Percentiles rank a stretch among this genome's conserved stretches.
phyloP scores from a whole-genome alignment of 2,113 vertebrate genomes.

The Rhinopomastus cyanomelas region DNA sequence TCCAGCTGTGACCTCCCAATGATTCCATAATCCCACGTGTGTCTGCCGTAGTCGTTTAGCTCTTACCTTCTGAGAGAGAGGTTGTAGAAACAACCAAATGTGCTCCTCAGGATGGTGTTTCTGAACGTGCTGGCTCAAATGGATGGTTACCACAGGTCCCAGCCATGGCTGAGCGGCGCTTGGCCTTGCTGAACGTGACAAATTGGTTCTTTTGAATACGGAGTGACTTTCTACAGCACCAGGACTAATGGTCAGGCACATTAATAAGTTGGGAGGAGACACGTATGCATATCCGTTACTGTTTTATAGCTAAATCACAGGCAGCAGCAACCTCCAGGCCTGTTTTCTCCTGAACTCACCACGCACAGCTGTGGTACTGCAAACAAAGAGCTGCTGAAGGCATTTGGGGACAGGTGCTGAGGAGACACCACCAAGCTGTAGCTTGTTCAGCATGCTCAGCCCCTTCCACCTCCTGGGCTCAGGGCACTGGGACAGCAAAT shows the following conservation, averaged over 20 bases:
- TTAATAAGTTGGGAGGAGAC: background rate
- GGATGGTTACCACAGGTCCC: background rate
- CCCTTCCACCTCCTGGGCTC: background rate
- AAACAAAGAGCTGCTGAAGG: background rate
- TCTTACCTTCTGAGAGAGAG: background rate
- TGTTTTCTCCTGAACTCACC: background rate
- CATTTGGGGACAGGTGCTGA: background rate
- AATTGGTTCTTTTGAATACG: background rate
- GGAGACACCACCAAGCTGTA: background rate
- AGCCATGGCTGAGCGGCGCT: background rate
- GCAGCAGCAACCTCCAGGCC: background rate
- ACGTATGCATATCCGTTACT: background rate
- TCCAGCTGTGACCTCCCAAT: too few species aligned
- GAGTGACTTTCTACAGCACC: conserved; percentile 20
- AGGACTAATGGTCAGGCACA: background rate
- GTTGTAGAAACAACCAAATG: background rate
- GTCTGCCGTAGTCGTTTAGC: background rate
- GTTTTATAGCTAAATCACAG: background rate
- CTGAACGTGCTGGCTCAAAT: background rate
- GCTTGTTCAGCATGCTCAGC: background rate
- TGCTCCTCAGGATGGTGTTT: background rate
- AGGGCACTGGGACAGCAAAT: background rate
- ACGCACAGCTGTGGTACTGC: background rate
- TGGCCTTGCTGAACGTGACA: conserved; percentile 16
- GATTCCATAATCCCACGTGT: too few species aligned